phyloP scores from a whole-genome alignment of 2,888 invertebrate species.

The Polydesmus complanatus region DNA sequence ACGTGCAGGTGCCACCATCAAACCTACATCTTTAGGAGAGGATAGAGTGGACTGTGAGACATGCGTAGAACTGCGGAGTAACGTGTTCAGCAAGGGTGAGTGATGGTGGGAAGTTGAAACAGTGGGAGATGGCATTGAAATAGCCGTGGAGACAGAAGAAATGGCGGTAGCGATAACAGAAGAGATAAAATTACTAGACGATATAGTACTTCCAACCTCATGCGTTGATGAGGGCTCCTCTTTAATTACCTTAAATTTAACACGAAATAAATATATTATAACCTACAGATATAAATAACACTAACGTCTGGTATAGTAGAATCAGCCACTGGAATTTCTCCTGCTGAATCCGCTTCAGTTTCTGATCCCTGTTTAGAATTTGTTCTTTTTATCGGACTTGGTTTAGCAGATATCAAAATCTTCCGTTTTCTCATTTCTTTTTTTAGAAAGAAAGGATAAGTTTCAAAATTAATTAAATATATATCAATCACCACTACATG shows the following conservation, averaged over 20 bases:
- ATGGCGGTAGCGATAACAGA: not conserved
- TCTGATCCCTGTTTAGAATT: not conserved
- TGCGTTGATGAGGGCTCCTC: not conserved
- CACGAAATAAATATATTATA: too few species aligned
- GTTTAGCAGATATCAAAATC: not conserved
- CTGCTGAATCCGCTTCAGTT: not conserved
- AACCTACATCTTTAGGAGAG: constrained; percentile 7
- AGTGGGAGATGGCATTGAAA: constrained; percentile 6
- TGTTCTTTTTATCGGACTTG: not conserved
- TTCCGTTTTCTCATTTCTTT: not conserved
- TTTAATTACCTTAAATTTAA: too few species aligned
- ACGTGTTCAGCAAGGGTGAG: constrained; percentile 8
- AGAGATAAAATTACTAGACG: not conserved
- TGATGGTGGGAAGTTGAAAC: constrained; percentile 2
- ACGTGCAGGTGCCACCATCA: not conserved
- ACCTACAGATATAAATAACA: not conserved
- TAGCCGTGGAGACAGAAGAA: not conserved
- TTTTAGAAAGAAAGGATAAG: too few species aligned
- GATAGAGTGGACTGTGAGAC: constrained; percentile 3
- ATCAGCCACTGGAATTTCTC: not conserved
- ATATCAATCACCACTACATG: too few species aligned
- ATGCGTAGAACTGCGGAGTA: constrained; percentile 7
- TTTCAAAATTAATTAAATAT: not conserved
- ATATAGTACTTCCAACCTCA: not conserved
- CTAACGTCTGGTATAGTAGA: not conserved